These are phyloP conservation scores for Hemaris fuciformis DNA, from an alignment of 2,888 invertebrate species.

Conservation along the genomic window DNA sequence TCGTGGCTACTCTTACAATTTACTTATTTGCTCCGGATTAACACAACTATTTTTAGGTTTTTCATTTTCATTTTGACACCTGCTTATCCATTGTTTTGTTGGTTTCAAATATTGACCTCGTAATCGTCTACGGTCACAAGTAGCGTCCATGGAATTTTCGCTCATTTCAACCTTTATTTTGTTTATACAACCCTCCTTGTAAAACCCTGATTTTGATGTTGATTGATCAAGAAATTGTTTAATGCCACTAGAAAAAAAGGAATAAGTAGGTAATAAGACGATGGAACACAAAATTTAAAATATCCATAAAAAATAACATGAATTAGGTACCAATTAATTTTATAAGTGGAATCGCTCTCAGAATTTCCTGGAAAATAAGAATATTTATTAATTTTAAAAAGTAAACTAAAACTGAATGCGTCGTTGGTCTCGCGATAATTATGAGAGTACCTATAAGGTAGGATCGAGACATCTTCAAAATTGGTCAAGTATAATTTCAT, in stretches of 20 bases:
- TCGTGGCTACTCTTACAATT: slow-evolving; percentile 47
- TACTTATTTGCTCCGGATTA: slow-evolving; percentile 45
- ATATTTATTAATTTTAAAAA: background rate
- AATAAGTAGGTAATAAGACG: background rate
- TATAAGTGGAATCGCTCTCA: background rate
- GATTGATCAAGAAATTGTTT: background rate
- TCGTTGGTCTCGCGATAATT: too few species aligned
- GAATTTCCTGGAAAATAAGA: background rate
- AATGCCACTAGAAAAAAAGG: background rate
- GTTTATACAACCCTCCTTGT: background rate
- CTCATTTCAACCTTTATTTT: background rate
- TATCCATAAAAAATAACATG: background rate
- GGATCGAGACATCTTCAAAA: too few species aligned
- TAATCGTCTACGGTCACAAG: background rate
- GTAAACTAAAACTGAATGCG: too few species aligned
- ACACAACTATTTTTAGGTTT: slow-evolving; percentile 4
- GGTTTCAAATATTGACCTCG: slow-evolving; percentile 31
- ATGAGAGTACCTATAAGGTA: too few species aligned
- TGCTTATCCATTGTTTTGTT: slow-evolving; percentile 57
- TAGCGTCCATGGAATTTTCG: background rate
- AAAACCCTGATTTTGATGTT: background rate
- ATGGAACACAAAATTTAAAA: background rate
- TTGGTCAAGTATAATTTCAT: too few species aligned
- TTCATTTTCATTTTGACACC: slow-evolving; percentile 29
- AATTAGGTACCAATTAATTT: background rate